Base-by-base conservation (phyloP, 2,888 invertebrate species). In the Cryptosula pallasiana region DNA sequence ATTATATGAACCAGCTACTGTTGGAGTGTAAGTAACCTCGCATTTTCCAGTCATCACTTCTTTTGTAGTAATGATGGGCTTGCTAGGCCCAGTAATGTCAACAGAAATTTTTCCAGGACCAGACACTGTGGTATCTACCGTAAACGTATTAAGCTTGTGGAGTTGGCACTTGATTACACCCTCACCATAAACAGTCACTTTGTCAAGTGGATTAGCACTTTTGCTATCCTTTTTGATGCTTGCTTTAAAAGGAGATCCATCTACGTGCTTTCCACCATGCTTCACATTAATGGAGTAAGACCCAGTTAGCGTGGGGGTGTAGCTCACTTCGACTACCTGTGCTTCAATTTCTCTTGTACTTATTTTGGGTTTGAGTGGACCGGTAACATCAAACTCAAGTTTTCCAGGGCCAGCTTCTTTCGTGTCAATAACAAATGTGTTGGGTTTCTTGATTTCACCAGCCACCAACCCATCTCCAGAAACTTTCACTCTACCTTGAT, bases 351-450 rank as follows among this genome's bases (percentile, higher is more conserved):
- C 34, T 63, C 27, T 27, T 32, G 63, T 25, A 29, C 84, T 82
- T 70, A 85, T 84, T 34, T 16, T 13, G 5, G 27, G 25, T 23
- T 57, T 23, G 25, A 23, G n/a, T 25, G 63, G 63, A 13, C 63
- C 63, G 5, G 20, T 5, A 55, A 71, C 58, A 32, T 5, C 9
- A 63, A 84, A 92, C 71, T 89, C 89, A 69, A 93, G 86, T 69
- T 90, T 90, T 23, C 92, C 91, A 74, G 90, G 88, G 92, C 98
- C 98, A 74, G 97, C 98, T 84, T 95, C 93, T 29, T 90, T 90
- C 72, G 93, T 92, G 78, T 91, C 91, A 23, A 99, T 91, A 0
- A 91, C 92, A 86, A 99, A 99, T 82, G 91, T 91, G 82, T 96
- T 96, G 82, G 91, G 91, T 29, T 90, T 88, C 73, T 89, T 88